Evolutionary conservation across 1,140 invertebrate genomes (phyloP), one percentile per base, ranked within the genome.

Genomic region (Akabosia matsudoensis): DNA sequence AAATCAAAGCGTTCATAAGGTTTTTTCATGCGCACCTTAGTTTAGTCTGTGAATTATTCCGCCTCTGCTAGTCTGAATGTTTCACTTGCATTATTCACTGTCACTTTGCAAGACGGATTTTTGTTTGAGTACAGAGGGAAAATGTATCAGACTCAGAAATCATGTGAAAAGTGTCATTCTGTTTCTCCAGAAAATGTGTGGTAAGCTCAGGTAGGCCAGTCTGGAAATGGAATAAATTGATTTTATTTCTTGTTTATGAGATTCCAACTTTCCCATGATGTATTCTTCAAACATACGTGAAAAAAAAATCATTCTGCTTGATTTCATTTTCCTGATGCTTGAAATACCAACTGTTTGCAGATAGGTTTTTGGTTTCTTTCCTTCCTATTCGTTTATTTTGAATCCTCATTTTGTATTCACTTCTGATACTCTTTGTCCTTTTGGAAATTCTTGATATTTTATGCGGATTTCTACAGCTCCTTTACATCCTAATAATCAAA

Each of bases 11-110:
- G 24, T 56, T 56, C 37, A 45, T 45, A 45, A 45, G 18, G 37
- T n/a, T n/a, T n/a, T n/a, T n/a, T n/a, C 70, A 10, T 33, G 70
- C 51, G 30, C 52, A 52, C 28, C 61, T 51, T 67, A 71, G 16
- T 33, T 24, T 24, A 54, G 10, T 70, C 16, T 3, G 14, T 70
- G 28, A 70, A 70, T 70, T 70, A 33, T 70, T 70, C 67, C 22
- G 24, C 54, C 24, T 56, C 10, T 56, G 54, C 24, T 56, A 45
- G 7, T 45, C 37, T 18, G 37, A 45, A 45, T 45, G 37, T 45
- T 45, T 45, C 37, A 7, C 37, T 45, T 45, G 37, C 37, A 45
- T 45, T 45, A 56, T 56, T 56, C 54, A 56, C 54, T 56, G 37
- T 45, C 37, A 45, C 7, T n/a, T 45, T 18, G 24, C 54, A 24